These are phyloP conservation scores for Euglossa dilemma DNA, from an alignment of 1,140 invertebrate genomes.

Conservation along the genomic window DNA sequence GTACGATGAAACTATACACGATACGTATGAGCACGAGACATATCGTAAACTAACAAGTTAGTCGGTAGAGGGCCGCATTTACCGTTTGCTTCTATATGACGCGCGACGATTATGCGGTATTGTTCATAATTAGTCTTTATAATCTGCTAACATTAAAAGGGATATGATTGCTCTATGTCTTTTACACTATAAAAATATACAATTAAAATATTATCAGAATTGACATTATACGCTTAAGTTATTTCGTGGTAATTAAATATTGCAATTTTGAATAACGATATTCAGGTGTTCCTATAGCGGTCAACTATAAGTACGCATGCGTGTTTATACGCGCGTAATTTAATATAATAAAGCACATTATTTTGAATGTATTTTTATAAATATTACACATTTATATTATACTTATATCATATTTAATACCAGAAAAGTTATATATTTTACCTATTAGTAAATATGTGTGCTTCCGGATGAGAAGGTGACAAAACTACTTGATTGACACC, in stretches of 20 bases:
- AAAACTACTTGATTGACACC: conserved; percentile 71
- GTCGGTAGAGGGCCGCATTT: conserved; percentile 35
- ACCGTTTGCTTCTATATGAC: conserved; percentile 11
- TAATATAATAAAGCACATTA: background rate
- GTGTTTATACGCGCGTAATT: conserved; percentile 19
- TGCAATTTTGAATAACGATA: background rate
- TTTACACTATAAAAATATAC: background rate
- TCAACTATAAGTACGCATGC: conserved; percentile 3
- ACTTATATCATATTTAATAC: conserved; percentile 31
- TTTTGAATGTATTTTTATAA: conserved; percentile 14
- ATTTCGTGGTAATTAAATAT: background rate
- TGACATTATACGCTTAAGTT: too few relatives aligned
- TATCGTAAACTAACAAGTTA: conserved; percentile 33
- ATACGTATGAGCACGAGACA: conserved; percentile 33
- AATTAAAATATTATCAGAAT: background rate
- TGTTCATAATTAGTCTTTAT: background rate
- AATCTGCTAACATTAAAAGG: background rate
- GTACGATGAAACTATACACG: conserved; percentile 21
- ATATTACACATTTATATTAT: conserved; percentile 4
- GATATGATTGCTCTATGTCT: background rate
- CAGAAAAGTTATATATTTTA: conserved; percentile 46
- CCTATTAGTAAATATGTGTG: conserved; percentile 78
- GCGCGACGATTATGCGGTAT: conserved; percentile 18
- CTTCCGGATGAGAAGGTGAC: conserved; percentile 74
- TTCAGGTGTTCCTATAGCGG: too few relatives aligned